Evolutionary conservation across 2,797 vertebrate genomes (phyloP).

Genomic region (Prunella strophiata): DNA sequence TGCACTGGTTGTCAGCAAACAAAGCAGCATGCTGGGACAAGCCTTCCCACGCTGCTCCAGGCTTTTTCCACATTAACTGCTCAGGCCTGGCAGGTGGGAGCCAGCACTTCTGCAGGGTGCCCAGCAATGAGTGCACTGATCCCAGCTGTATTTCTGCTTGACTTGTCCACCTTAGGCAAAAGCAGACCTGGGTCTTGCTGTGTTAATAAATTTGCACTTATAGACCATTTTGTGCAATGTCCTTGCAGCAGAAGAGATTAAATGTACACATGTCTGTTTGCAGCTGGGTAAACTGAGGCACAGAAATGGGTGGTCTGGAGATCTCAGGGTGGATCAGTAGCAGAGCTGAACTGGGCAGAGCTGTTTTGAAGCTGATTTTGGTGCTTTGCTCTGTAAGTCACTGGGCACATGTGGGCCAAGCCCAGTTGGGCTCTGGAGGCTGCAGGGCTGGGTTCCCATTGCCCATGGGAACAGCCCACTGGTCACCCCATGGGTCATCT

Average conservation of each 20-base stretch:
- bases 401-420: rapidly evolving
- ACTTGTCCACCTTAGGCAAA: not conserved
- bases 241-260: not conserved
- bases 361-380: not conserved
- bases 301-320: rapidly evolving
- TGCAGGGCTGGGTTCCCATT: not conserved
- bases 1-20: not conserved
- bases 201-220: not conserved
- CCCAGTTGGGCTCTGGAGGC: not conserved
- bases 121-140: not conserved
- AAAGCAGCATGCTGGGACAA: not conserved
- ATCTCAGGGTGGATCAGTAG: rapidly evolving
- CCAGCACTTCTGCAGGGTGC: not conserved
- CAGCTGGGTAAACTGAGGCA: constrained; percentile 24
- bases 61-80: not conserved
- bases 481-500: not conserved
- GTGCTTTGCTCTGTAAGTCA: not conserved
- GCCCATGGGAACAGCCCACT: not conserved
- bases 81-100: rapidly evolving
- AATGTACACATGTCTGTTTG: not conserved
- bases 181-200: not conserved
- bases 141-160: rapidly evolving
- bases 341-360: not conserved
- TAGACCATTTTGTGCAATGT: rapidly evolving
- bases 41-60: rapidly evolving